Conservation (phyloP, 2,888 invertebrate species). For the Calliscelio sp. region DNA sequence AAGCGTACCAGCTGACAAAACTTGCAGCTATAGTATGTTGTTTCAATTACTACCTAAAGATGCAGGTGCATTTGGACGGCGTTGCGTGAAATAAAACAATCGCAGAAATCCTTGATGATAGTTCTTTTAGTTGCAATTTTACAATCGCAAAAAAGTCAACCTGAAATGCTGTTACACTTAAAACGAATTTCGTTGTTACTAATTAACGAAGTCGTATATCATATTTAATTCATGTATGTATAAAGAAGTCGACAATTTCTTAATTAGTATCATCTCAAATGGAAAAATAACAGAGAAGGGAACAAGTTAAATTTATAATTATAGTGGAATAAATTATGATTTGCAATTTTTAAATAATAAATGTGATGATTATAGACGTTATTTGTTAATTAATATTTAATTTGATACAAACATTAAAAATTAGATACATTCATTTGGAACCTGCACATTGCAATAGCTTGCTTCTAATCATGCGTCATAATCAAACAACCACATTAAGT, state of each 20-base stretch:
- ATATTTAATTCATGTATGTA: constrained; percentile 6
- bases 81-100: constrained; percentile 56
- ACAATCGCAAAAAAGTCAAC: constrained; percentile 40
- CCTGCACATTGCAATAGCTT: constrained; percentile 20
- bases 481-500: constrained; percentile 61
- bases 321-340: too few species aligned
- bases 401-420: neutral
- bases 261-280: too few species aligned
- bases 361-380: too few species aligned
- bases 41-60: constrained; percentile 61
- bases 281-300: too few species aligned
- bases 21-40: constrained; percentile 56
- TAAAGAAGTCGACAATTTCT: neutral
- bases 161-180: constrained; percentile 24
- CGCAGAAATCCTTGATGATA: constrained; percentile 45
- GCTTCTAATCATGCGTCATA: constrained; percentile 60
- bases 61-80: constrained; percentile 61
- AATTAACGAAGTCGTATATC: constrained; percentile 25
- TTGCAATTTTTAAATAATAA: neutral
- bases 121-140: constrained; percentile 48
- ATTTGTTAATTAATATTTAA: neutral
- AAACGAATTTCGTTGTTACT: constrained; percentile 29
- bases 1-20: constrained; percentile 68
- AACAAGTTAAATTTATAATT: too few species aligned
- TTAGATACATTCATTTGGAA: constrained; percentile 21